A percentile compares a stretch with the other conserved stretches of the same genome.
These are phyloP conservation scores for Tachuris rubrigastra DNA, from an alignment of 2,113 vertebrate species.

Conservation along the genomic window DNA sequence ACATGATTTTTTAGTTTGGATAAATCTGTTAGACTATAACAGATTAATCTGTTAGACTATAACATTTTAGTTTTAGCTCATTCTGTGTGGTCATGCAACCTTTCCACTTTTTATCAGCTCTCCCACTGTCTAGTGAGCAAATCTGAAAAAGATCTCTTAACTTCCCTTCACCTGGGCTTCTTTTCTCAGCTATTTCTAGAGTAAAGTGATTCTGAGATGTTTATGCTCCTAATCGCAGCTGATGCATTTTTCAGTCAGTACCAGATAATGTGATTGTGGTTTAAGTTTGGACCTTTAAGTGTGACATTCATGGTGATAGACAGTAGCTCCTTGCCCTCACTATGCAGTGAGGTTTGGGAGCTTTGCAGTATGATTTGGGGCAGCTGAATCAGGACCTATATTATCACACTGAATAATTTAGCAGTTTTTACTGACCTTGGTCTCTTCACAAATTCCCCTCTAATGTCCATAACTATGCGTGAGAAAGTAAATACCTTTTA, in stretches of 20 bases:
- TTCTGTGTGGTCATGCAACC: neutral
- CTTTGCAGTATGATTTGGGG: neutral
- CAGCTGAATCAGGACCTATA: neutral
- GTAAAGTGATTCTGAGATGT: neutral
- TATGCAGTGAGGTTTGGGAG: neutral
- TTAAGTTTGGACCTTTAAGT: neutral
- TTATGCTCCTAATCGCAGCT: neutral
- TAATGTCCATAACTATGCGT: neutral
- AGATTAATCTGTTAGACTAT: neutral
- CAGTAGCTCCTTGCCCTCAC: neutral
- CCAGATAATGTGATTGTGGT: neutral
- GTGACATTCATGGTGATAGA: neutral
- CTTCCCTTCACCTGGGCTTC: neutral
- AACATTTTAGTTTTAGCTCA: neutral
- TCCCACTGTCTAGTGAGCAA: neutral
- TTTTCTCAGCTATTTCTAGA: neutral
- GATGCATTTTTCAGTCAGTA: neutral
- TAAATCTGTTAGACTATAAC: neutral
- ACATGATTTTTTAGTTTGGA: no score
- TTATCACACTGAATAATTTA: conserved; percentile 9
- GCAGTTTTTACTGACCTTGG: neutral
- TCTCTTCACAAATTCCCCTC: neutral
- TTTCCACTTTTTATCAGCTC: neutral
- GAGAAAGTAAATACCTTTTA: neutral
- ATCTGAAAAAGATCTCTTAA: neutral